phyloP scores from a whole-genome alignment of 2,113 vertebrate genomes.

The Psittacus erithacus region DNA sequence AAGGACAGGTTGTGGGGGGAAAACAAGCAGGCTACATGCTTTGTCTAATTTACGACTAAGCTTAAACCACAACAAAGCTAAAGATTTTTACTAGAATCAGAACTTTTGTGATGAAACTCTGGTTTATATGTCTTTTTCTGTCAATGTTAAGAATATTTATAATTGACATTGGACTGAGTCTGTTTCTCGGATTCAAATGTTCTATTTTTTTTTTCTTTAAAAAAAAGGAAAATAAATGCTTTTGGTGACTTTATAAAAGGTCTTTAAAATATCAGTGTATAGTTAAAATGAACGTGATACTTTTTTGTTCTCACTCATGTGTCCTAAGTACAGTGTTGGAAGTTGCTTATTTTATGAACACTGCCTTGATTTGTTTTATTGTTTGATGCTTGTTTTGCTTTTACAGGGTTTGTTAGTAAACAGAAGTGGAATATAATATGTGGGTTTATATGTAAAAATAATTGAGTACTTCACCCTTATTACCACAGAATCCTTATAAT shows the following conservation, averaged over 20 bases:
- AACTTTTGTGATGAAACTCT: neutral
- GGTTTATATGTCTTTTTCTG: neutral
- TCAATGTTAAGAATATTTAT: neutral
- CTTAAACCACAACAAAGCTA: too few relatives aligned
- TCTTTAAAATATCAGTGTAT: neutral
- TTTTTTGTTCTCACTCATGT: neutral
- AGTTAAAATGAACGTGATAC: neutral
- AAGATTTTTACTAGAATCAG: neutral
- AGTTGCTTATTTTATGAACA: neutral
- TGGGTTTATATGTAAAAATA: neutral
- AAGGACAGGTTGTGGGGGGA: too few relatives aligned
- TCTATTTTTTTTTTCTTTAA: neutral
- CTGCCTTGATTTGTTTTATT: neutral
- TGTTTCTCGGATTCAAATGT: neutral
- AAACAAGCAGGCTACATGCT: too few relatives aligned
- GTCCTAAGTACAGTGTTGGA: neutral
- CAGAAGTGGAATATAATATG: neutral
- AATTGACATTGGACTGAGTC: neutral
- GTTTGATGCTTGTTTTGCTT: neutral
- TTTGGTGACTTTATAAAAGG: neutral
- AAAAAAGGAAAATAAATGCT: neutral
- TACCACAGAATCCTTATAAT: neutral
- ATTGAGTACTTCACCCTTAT: neutral
- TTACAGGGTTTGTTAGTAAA: neutral
- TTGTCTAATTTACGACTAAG: too few relatives aligned